Base-by-base conservation (phyloP, 2,888 invertebrate species). In the Tipula unca region DNA sequence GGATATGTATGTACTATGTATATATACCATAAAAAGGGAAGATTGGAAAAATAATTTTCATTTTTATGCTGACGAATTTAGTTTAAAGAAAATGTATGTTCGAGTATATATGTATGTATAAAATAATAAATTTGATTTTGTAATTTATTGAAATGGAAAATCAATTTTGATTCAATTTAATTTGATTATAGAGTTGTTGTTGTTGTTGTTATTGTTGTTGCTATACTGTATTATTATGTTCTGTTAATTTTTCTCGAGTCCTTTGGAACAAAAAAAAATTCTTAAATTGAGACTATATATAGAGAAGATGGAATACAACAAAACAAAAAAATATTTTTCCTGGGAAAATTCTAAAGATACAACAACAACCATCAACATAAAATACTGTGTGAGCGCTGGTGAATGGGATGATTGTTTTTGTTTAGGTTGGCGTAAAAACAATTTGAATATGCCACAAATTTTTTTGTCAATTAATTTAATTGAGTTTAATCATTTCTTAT, bases 1-100 rank as follows among this genome's bases (percentile, higher is more conserved):
- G 69, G 48, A 54, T 69, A 69, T 2, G 10, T 25, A 25, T 17
- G 17, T 48, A 48, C 39, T 39, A 39, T 10, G 6, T 32, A 32
- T 32, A 32, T 5, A 39, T 39, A 39, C 39, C n/a, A n/a, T n/a
- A n/a, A 39, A 25, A 10, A 42, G 25, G 69, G 69, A 25, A 69
- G 48, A 69, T 69, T 69, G 69, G 13, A 69, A 69, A 69, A 20
- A 69, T 69, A 69, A 69, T 69, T 69, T 69, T 69, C 25, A 69
- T 69, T 69, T 69, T 69, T 69, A 69, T 69, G 69, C 69, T 69
- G 69, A 69, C 69, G 69, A 69, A 69, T 69, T 69, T 69, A 69
- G 69, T 69, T 69, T 69, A 69, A 69, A 69, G 69, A 69, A 69
- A 25, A 69, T 48, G 35, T 35, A 35, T n/a, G n/a, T n/a, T n/a